Percentiles rank a stretch among this genome's conserved stretches.
These are phyloP conservation scores for Melieria crassipennis DNA, from an alignment of 2,888 invertebrate species.

Conservation along the genomic window DNA sequence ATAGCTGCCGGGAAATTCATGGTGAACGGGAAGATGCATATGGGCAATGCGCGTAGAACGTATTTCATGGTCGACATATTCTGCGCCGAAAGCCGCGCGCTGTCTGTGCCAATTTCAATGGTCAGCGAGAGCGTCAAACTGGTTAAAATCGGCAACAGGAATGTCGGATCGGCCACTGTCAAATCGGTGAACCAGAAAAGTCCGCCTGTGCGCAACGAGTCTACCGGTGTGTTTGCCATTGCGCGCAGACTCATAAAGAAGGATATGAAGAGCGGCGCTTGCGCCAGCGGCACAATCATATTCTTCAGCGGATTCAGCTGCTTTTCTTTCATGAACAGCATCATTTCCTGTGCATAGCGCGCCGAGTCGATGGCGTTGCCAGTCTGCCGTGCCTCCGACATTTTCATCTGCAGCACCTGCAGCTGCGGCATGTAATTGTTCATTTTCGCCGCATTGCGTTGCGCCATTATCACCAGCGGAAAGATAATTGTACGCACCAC, in stretches of 20 bases:
- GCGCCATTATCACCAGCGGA: conserved; percentile 84
- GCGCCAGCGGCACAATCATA: conserved; percentile 79
- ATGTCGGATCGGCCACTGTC: conserved; percentile 90
- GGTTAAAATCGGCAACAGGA: conserved; percentile 85
- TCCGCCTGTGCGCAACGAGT: conserved; percentile 89
- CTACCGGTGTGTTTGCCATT: conserved; percentile 92
- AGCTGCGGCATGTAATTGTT: conserved; percentile 88
- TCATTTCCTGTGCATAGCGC: conserved; percentile 80
- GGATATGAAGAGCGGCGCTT: conserved; percentile 91
- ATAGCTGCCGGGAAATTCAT: conserved; percentile 90
- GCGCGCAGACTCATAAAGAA: conserved; percentile 87
- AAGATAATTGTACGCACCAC: conserved; percentile 80
- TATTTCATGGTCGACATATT: conserved; percentile 80
- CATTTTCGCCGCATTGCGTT: conserved; percentile 83
- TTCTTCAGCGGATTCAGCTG: conserved; percentile 83
- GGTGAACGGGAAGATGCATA: conserved; percentile 84
- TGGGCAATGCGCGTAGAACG: conserved; percentile 78
- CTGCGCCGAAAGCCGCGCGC: conserved; percentile 73
- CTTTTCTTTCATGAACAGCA: conserved; percentile 84
- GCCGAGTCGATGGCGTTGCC: conserved; percentile 84
- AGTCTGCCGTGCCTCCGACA: conserved; percentile 86
- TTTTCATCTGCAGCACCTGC: conserved; percentile 81
- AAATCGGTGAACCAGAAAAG: conserved; percentile 93
- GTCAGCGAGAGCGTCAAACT: conserved; percentile 83
- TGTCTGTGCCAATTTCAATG: conserved; percentile 84